Evolutionary conservation across 2,888 invertebrate species (phyloP).

Genomic region (Hyppa rectilinea): DNA sequence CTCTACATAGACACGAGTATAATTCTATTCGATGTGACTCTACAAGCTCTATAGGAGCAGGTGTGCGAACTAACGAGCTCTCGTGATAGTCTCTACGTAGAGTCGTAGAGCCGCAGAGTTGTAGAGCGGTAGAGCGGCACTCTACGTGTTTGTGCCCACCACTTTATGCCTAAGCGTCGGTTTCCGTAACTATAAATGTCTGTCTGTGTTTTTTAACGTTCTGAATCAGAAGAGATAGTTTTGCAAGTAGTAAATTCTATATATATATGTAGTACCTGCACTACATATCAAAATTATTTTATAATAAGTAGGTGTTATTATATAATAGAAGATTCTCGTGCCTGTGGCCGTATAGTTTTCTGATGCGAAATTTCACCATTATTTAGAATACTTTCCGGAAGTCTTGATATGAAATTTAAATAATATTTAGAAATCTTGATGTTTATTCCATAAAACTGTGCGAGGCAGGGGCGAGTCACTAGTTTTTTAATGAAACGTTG

Average conservation of each 20-base stretch:
- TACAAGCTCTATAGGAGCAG: conserved; percentile 32
- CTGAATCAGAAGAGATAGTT: neutral
- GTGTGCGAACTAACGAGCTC: conserved; percentile 53
- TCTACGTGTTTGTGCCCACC: conserved; percentile 42
- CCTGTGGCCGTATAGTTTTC: too few species aligned
- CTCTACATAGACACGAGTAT: conserved; percentile 6
- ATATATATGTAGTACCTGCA: too few species aligned
- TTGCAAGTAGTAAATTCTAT: too few species aligned
- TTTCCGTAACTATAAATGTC: conserved; percentile 8
- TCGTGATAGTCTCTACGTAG: conserved; percentile 22
- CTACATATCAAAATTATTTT: too few species aligned
- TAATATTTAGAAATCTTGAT: neutral
- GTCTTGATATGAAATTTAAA: neutral
- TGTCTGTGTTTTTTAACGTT: neutral
- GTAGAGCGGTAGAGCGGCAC: conserved; percentile 19
- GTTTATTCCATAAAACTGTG: neutral
- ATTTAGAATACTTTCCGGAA: neutral
- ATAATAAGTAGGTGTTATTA: too few species aligned
- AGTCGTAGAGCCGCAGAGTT: conserved; percentile 4
- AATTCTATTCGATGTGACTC: conserved; percentile 16
- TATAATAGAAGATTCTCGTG: too few species aligned
- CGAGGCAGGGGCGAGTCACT: neutral
- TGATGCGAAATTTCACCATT: neutral
- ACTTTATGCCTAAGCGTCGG: conserved; percentile 35
- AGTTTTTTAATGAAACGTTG: neutral